Percentiles rank a stretch among this genome's conserved stretches.
phyloP scores from a whole-genome alignment of 2,797 vertebrate species.

The Myotis findleyi region DNA sequence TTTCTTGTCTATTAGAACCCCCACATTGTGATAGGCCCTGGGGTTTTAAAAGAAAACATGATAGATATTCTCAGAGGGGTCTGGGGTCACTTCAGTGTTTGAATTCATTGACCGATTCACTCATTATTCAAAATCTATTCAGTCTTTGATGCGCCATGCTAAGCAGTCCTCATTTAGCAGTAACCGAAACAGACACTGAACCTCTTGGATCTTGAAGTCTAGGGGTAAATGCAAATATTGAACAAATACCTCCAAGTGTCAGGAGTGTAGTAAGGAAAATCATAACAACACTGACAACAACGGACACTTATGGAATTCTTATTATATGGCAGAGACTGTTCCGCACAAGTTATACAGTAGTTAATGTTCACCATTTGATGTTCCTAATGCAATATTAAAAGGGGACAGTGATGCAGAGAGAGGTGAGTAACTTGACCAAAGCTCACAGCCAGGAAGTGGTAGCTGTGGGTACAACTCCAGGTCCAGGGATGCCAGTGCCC shows the following conservation, averaged over 20 bases:
- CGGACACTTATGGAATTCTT: background rate
- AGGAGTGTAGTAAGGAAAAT: conserved; percentile 1
- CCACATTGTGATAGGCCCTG: background rate
- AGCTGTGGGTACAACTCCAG: background rate
- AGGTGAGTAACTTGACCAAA: background rate
- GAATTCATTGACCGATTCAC: background rate
- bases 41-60: background rate
- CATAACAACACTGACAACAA: background rate
- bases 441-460: background rate
- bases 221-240: background rate
- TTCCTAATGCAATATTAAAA: background rate
- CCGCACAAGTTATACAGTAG: background rate
- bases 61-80: background rate
- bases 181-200: conserved; percentile 33
- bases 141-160: background rate
- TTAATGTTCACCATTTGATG: background rate
- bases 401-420: background rate
- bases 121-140: conserved; percentile 50
- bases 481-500: background rate
- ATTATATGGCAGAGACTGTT: background rate
- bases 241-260: conserved; percentile 51
- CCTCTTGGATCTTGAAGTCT: background rate
- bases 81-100: background rate
- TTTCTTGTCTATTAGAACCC: background rate
- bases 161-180: background rate